Evolutionary conservation across 2,113 vertebrate genomes (phyloP).

Genomic region (Pedetes capensis): DNA sequence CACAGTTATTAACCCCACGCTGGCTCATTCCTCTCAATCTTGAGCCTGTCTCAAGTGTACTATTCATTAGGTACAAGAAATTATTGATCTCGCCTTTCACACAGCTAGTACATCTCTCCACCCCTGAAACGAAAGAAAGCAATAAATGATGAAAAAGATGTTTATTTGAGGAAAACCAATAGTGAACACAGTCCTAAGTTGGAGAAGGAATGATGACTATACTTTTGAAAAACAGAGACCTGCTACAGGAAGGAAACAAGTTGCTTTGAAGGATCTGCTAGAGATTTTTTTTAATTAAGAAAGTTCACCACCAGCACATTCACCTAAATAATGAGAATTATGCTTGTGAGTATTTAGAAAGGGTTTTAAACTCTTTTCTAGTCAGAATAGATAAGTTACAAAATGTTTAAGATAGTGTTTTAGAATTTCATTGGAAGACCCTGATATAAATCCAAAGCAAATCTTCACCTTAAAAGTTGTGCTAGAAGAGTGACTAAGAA

Average conservation of each 20-base stretch:
- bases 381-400: background rate
- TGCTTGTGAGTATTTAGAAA: conserved; percentile 20
- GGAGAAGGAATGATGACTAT: background rate
- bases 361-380: background rate
- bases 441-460: conserved; percentile 14
- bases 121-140: conserved; percentile 30
- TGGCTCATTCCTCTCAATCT: conserved; percentile 55
- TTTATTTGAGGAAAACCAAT: conserved; percentile 35
- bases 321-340: background rate
- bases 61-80: conserved; percentile 40
- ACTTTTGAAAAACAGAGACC: conserved; percentile 22
- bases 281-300: background rate
- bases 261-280: background rate
- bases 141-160: conserved; percentile 36
- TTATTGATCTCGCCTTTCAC: conserved; percentile 24
- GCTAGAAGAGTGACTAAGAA: background rate
- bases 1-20: conserved; percentile 56
- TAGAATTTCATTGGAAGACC: conserved; percentile 26
- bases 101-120: background rate
- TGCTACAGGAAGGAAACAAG: background rate
- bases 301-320: background rate
- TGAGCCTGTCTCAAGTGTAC: conserved; percentile 3
- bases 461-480: background rate
- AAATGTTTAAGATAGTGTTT: background rate
- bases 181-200: background rate